Evolutionary conservation across 2,888 invertebrate species (phyloP), one percentile per base, ranked within the genome.

Genomic region (Gastrophysa polygoni): DNA sequence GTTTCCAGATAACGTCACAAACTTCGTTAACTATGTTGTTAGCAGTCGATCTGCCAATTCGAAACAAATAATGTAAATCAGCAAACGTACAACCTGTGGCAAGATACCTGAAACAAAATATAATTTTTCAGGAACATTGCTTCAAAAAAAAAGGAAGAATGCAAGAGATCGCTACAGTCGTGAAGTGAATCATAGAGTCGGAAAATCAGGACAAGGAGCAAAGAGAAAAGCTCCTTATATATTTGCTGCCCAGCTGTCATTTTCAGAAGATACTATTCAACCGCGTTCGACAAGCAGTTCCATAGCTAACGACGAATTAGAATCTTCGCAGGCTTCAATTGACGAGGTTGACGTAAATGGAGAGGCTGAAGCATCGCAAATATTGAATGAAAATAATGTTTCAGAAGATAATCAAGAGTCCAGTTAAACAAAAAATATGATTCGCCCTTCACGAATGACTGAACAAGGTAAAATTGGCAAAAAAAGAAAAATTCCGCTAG

Each of bases 141-240:
- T n/a, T n/a, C n/a, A n/a, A n/a, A n/a, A n/a, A n/a, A n/a, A n/a
- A n/a, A n/a, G n/a, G 47, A 47, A 59, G 21, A 59, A 59, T 32
- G 38, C 21, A 28, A 59, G 51, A 43, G 59, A 59, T 43, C 18
- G 59, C 20, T 59, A 59, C 32, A 29, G 29, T 24, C 48, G 58
- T 21, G 58, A 58, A 50, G 24, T 58, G 18, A 50, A 24, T 34
- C 18, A 51, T 21, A 29, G 18, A 43, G 14, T 48, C 14, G 58
- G 49, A 49, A 58, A 58, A 38, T 58, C 49, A 24, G 49, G 58
- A n/a, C 49, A 58, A 58, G 49, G 58, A 11, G 48, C 17, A 50
- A 58, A 58, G 48, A 16, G 49, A 17, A 58, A 58, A 58, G 48
- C n/a, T 17, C 17, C 50, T 14, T 58, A 51, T 24, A 58, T 51